Conservation (phyloP, 2,113 vertebrate genomes). For the Cyphomyrus plagiostoma region DNA sequence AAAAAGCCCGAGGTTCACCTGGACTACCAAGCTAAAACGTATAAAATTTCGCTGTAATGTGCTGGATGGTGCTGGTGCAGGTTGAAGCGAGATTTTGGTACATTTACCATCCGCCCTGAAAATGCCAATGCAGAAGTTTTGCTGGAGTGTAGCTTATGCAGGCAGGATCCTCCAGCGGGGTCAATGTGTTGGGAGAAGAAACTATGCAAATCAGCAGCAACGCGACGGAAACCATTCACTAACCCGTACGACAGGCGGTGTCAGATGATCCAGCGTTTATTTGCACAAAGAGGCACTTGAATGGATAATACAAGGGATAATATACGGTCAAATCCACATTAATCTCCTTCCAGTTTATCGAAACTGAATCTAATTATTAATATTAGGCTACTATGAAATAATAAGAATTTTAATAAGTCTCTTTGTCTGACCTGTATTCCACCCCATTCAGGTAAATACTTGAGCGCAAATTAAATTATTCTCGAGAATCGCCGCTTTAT, state of each 20-base stretch:
- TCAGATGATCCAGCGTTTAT: conserved; percentile 14
- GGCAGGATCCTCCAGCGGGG: conserved; percentile 9
- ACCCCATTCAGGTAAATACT: neutral
- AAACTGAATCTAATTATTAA: neutral
- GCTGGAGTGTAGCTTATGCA: neutral
- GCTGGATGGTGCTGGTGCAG: neutral
- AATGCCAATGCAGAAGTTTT: neutral
- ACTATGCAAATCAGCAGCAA: conserved; percentile 17
- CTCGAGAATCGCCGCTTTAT: neutral
- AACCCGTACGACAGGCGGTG: conserved; percentile 2
- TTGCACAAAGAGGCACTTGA: conserved; percentile 11
- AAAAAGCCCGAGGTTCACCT: neutral
- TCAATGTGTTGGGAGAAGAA: neutral
- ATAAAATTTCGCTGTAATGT: neutral
- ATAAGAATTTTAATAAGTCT: neutral
- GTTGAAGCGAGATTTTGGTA: neutral
- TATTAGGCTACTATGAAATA: neutral
- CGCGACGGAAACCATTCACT: conserved; percentile 15
- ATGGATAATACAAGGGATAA: neutral
- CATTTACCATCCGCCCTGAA: neutral
- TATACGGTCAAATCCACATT: neutral
- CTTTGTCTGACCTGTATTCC: neutral
- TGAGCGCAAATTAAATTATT: conserved; percentile 5
- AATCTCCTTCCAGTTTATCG: neutral
- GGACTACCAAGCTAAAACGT: neutral